These are phyloP conservation scores for Tetramorium bicarinatum DNA, from an alignment of 2,888 invertebrate species.

Conservation along the genomic window DNA sequence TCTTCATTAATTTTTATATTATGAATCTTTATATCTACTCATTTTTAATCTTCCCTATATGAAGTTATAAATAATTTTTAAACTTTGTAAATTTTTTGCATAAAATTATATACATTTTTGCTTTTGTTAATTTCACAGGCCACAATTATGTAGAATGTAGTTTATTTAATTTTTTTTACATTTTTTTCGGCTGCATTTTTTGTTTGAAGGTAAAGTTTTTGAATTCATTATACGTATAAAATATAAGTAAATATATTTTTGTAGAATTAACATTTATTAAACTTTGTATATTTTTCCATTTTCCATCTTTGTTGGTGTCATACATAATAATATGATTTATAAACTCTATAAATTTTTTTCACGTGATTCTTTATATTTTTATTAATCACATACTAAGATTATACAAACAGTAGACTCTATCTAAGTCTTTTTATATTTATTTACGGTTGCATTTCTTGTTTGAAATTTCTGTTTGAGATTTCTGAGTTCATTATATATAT, in stretches of 20 bases:
- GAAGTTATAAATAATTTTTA: not conserved
- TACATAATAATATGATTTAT: not conserved
- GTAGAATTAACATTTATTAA: constrained; percentile 1
- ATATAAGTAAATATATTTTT: not conserved
- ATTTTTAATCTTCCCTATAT: not conserved
- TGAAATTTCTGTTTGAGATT: not conserved
- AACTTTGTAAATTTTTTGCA: not conserved
- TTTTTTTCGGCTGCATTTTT: not conserved
- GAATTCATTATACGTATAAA: not conserved
- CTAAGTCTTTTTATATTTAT: not conserved
- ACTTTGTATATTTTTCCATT: not conserved
- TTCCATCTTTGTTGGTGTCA: not conserved
- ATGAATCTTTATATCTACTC: not conserved
- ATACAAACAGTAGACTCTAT: constrained; percentile 1
- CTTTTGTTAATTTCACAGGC: not conserved
- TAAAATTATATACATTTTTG: not conserved
- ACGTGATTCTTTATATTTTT: not conserved
- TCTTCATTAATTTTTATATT: not conserved
- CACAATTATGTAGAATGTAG: not conserved
- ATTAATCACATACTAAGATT: not conserved
- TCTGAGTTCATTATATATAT: not conserved
- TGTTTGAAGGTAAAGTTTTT: not conserved
- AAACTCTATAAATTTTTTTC: not conserved
- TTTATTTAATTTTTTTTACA: not conserved
- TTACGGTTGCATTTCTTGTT: not conserved